A percentile compares a stretch with the other conserved stretches of the same genome.
These are phyloP conservation scores for Chirona hameri DNA, from an alignment of 2,888 invertebrate genomes.

Conservation along the genomic window DNA sequence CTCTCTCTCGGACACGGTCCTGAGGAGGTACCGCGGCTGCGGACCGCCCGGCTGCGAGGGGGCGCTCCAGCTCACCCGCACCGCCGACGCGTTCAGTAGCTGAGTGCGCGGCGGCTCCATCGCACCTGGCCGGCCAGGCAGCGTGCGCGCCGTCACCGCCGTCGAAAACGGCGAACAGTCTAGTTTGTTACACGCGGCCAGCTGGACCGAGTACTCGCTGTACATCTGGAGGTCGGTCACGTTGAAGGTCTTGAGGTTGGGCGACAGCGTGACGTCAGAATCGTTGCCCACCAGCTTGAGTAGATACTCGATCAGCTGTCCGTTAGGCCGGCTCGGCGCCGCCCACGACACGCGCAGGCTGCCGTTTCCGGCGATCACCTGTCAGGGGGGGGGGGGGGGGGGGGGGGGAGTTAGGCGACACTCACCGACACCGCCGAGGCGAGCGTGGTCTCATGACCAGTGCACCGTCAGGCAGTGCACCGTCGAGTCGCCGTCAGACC, in stretches of 20 bases:
- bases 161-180: not conserved
- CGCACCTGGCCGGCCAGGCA: not conserved
- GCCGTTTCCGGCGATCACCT: not conserved
- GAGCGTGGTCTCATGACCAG: too few relatives aligned
- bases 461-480: too few relatives aligned
- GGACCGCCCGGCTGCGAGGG: not conserved
- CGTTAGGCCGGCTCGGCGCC: not conserved
- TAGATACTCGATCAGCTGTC: not conserved
- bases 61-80: not conserved
- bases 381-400: not conserved
- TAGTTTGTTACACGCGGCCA: not conserved
- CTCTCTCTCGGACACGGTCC: not conserved
- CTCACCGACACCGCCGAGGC: too few relatives aligned
- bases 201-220: not conserved
- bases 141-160: not conserved
- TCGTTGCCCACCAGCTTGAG: not conserved
- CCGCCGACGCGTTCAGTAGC: conserved; percentile 8
- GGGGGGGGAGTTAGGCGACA: not conserved
- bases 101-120: conserved; percentile 24
- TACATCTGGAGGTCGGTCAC: not conserved
- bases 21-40: not conserved
- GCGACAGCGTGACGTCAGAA: not conserved
- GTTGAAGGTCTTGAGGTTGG: not conserved
- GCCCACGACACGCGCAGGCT: not conserved
- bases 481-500: too few relatives aligned